Conservation (phyloP, 2,888 invertebrate species). For the Zaprionus lineosus region DNA sequence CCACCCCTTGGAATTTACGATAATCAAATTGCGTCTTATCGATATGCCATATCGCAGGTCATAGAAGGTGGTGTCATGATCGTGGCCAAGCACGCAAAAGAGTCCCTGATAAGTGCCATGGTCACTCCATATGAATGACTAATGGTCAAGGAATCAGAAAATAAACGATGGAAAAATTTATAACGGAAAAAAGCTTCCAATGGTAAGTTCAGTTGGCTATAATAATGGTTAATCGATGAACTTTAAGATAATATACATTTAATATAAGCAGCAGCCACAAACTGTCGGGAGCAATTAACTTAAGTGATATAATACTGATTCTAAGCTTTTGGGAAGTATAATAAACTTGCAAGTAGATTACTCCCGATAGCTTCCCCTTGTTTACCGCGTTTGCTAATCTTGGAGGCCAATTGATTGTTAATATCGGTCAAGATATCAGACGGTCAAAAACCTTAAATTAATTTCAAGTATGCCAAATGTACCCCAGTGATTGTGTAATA, state of each 20-base stretch:
- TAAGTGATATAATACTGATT: slow-evolving; percentile 17
- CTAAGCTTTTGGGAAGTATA: not conserved
- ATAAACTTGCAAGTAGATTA: slow-evolving; percentile 6
- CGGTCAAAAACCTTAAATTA: too few relatives aligned
- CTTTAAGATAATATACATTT: too few relatives aligned
- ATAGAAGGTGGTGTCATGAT: slow-evolving; percentile 63
- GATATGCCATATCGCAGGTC: slow-evolving; percentile 28
- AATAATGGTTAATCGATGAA: too few relatives aligned
- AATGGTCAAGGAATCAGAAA: slow-evolving; percentile 28
- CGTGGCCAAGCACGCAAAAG: slow-evolving; percentile 7
- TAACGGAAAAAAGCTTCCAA: too few relatives aligned
- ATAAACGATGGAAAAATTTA: slow-evolving; percentile 37
- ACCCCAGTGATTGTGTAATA: too few relatives aligned
- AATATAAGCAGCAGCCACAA: too few relatives aligned
- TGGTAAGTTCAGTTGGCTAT: too few relatives aligned
- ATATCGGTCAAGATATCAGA: slow-evolving; percentile 32
- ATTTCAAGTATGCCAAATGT: too few relatives aligned
- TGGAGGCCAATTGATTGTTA: too few relatives aligned
- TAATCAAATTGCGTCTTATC: slow-evolving; percentile 62
- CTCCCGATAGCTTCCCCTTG: not conserved
- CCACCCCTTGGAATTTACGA: slow-evolving; percentile 61
- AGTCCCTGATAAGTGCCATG: slow-evolving; percentile 44
- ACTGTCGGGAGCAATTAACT: too few relatives aligned
- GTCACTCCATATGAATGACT: slow-evolving; percentile 25
- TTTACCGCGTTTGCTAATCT: slow-evolving; percentile 22